Base-by-base conservation (phyloP, 2,888 invertebrate species). In the Antheraea yamamai region DNA sequence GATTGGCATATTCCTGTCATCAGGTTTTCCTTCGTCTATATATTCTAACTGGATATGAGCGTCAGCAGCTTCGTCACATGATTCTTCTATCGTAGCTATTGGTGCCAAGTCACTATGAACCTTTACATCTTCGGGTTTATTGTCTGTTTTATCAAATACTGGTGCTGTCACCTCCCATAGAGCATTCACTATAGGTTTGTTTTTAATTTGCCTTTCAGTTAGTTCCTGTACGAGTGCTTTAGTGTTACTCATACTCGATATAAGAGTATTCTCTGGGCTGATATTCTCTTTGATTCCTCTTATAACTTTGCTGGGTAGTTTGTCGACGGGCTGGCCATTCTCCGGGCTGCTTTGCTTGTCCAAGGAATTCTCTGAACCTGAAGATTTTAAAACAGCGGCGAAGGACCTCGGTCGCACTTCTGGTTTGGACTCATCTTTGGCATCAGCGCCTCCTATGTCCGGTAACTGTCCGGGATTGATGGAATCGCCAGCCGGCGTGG, bases 211-310 rank as follows among this genome's bases (percentile, higher is more conserved):
- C 78, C 82, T 83, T 18, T 92, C 89, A 2, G 82, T 85, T 73
- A 95, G 75, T 77, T 95, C 95, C 61, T 88, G 84, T 0, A 90
- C 92, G 74, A 95, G 77, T 0, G 93, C 89, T 82, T 91, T 91
- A 0, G 92, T 91, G 73, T 91, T 92, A 0, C 89, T 91, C 88
- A 92, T 92, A 73, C 91, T 93, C 0, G 93, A 91, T 0, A 93
- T 95, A 14, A 95, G 77, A 1, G 96, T 96, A 75, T 96, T 96
- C 80, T 96, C 96, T 0, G 96, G 96, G 76, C 96, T 96, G 2
- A 96, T 96, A 81, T 96, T 96, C 81, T 96, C 96, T 86, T 96
- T 96, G 20, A 96, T 96, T 8, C 95, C 95, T 80, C 95, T 86
- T 73, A 96, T 96, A 7, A 96, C 89, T 84, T 96, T 95, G 73